phyloP scores from a whole-genome alignment of 2,113 vertebrate genomes.

The Syngnathoides biaculeatus region DNA sequence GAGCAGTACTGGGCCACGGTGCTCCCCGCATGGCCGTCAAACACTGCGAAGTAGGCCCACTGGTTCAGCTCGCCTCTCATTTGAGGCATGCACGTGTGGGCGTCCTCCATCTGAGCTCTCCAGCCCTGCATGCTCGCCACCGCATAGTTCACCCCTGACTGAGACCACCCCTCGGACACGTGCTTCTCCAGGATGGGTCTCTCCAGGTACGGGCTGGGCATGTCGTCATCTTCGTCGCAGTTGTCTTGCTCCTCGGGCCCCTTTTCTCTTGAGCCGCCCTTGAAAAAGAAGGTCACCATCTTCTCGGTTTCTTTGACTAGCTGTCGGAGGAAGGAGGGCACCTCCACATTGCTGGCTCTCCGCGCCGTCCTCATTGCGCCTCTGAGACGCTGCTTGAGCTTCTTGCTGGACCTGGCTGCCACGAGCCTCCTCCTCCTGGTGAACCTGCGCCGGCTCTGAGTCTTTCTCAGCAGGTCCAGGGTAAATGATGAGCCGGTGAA shows the following conservation, averaged over 20 bases:
- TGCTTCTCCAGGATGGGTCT: conserved; percentile 68
- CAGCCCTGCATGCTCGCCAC: conserved; percentile 77
- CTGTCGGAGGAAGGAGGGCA: conserved; percentile 73
- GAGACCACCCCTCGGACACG: conserved; percentile 64
- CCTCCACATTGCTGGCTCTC: conserved; percentile 70
- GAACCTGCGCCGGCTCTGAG: conserved; percentile 38
- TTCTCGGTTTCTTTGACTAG: conserved; percentile 73
- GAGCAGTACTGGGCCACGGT: conserved; percentile 77
- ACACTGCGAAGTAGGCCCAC: conserved; percentile 79
- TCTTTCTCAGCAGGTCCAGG: conserved; percentile 63
- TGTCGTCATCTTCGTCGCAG: conserved; percentile 44
- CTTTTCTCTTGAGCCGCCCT: conserved; percentile 56
- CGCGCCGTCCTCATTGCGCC: conserved; percentile 66
- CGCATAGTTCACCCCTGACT: conserved; percentile 65
- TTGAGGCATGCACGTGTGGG: conserved; percentile 68
- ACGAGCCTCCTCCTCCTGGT: conserved; percentile 37
- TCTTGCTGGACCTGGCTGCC: conserved; percentile 40
- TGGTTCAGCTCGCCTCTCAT: conserved; percentile 56
- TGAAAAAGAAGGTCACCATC: conserved; percentile 76
- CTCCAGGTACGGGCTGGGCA: conserved; percentile 64
- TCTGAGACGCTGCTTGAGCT: conserved; percentile 48
- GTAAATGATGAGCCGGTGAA: conserved; percentile 40
- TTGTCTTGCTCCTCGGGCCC: conserved; percentile 45
- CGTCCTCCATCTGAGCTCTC: conserved; percentile 78
- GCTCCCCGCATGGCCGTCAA: conserved; percentile 76